A percentile compares a stretch with the other conserved stretches of the same genome.
Evolutionary conservation across 2,797 vertebrate genomes (phyloP).

Genomic region (Helostoma temminkii): DNA sequence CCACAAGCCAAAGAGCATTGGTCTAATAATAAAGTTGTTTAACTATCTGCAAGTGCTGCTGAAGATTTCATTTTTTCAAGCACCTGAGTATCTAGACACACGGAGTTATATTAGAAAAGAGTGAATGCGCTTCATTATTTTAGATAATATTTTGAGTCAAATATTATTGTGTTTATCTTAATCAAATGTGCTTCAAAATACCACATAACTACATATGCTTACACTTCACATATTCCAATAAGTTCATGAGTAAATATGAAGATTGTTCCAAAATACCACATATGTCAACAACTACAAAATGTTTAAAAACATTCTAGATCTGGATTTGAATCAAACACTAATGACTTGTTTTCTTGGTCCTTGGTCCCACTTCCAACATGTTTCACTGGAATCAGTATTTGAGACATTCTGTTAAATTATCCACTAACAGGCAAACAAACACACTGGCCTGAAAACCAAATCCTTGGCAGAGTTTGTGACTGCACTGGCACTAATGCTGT

Average conservation of each 20-base stretch:
- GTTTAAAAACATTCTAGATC: not conserved
- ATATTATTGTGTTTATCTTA: not conserved
- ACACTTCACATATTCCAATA: not conserved
- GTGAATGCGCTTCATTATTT: no score
- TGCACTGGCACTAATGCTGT: not conserved
- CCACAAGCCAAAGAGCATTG: no score
- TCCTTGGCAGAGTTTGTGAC: slow-evolving; percentile 9
- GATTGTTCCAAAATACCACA: not conserved
- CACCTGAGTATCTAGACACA: no score
- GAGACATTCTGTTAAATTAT: slow-evolving; percentile 8
- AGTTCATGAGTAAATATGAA: not conserved
- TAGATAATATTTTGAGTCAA: no score
- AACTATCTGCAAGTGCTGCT: no score
- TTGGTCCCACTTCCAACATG: not conserved
- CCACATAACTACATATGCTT: not conserved
- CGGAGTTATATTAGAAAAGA: not conserved
- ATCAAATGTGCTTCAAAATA: not conserved
- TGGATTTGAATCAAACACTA: slow-evolving; percentile 3
- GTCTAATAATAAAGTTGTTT: no score
- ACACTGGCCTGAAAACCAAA: not conserved
- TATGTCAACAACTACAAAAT: not conserved
- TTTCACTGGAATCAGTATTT: slow-evolving; percentile 5
- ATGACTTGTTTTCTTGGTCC: not conserved
- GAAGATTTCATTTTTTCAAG: no score
- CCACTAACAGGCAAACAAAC: slow-evolving; percentile 14